A percentile compares a stretch with the other conserved stretches of the same genome.
Conservation (phyloP, 2,888 invertebrate genomes). For the Phorcus lineatus region DNA sequence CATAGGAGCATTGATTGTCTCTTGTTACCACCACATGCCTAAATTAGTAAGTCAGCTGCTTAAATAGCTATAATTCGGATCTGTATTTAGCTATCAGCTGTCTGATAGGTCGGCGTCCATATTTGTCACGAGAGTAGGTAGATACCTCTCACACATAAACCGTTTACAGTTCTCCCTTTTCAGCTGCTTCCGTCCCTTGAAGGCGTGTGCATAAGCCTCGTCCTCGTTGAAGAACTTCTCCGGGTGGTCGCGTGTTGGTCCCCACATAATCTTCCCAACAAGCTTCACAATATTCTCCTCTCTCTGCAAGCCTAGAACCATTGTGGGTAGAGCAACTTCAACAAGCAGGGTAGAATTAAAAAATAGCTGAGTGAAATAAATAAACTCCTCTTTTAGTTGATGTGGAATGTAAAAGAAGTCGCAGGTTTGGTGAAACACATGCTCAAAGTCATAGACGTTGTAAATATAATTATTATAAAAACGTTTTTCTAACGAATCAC, state of each 20-base stretch:
- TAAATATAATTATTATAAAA: background rate
- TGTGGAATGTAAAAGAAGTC: constrained; percentile 19
- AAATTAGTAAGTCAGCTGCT: too few species aligned
- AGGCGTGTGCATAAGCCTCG: background rate
- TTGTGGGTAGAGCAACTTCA: background rate
- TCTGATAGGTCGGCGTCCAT: background rate
- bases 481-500: background rate
- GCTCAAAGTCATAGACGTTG: background rate
- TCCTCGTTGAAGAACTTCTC: background rate
- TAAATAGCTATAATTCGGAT: too few species aligned
- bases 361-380: background rate
- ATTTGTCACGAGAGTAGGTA: background rate
- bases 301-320: background rate
- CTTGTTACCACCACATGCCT: too few species aligned
- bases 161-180: background rate
- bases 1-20: too few species aligned
- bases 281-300: background rate
- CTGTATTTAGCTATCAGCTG: too few species aligned
- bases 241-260: background rate
- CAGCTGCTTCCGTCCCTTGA: background rate
- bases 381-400: background rate
- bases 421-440: background rate
- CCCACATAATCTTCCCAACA: background rate
- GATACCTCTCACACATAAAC: background rate
- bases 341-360: background rate